Evolutionary conservation across 2,797 vertebrate genomes (phyloP).

Genomic region (Acanthornis magna): DNA sequence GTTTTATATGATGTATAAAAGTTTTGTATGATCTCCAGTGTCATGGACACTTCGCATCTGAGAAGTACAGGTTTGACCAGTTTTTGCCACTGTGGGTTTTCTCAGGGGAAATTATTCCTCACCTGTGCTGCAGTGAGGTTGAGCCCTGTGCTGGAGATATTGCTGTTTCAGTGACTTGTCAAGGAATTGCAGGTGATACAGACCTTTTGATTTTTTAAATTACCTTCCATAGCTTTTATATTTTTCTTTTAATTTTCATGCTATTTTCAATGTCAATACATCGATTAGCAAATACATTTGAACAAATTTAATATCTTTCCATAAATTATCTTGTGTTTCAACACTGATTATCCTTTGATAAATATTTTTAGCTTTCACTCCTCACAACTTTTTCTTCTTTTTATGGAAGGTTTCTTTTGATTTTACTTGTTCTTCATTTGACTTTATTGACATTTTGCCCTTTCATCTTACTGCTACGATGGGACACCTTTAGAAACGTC

Average conservation of each 20-base stretch:
- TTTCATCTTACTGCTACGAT: background rate
- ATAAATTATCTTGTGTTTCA: background rate
- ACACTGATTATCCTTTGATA: background rate
- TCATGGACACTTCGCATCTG: background rate
- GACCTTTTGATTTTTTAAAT: background rate
- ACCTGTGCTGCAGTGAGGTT: background rate
- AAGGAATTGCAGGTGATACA: background rate
- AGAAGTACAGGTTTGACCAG: background rate
- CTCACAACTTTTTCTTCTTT: background rate
- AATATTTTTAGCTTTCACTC: background rate
- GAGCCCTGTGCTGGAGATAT: background rate
- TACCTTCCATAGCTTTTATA: background rate
- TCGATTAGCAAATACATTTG: background rate
- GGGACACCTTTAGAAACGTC: background rate
- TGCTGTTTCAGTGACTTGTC: background rate
- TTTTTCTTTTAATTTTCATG: background rate
- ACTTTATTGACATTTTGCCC: background rate
- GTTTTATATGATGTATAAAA: background rate
- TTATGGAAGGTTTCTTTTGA: background rate
- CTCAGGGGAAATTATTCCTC: background rate
- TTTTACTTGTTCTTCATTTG: background rate
- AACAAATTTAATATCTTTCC: background rate
- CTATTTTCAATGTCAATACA: background rate
- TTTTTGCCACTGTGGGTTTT: background rate
- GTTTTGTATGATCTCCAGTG: background rate